These are phyloP conservation scores for Megaustenia siamemsis DNA, from an alignment of 2,888 invertebrate genomes.

Conservation along the genomic window DNA sequence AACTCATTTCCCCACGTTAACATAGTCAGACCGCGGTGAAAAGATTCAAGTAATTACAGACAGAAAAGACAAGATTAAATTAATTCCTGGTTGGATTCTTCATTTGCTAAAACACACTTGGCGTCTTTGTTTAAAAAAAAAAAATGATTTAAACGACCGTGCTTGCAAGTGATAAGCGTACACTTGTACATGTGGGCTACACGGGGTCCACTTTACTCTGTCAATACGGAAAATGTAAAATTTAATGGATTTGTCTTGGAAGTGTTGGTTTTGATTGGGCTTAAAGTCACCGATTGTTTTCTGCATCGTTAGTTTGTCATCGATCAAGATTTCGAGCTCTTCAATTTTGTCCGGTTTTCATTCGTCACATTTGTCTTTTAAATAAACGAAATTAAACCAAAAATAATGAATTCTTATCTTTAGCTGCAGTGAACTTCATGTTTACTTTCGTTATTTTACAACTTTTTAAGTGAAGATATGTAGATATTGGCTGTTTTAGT, in stretches of 20 bases:
- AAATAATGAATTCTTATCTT: not conserved
- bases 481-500: no score
- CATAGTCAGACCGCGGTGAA: not conserved
- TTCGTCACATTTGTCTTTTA: not conserved
- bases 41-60: not conserved
- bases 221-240: slow-evolving; percentile 25
- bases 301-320: not conserved
- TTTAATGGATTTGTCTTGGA: slow-evolving; percentile 31
- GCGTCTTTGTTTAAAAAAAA: not conserved
- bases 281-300: slow-evolving; percentile 21
- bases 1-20: not conserved
- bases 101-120: slow-evolving; percentile 26
- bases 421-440: no score
- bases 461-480: no score
- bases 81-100: not conserved
- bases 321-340: not conserved
- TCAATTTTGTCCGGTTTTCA: not conserved
- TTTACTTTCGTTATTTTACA: no score
- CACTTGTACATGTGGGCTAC: slow-evolving; percentile 1
- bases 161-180: slow-evolving; percentile 7
- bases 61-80: slow-evolving; percentile 10
- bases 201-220: not conserved
- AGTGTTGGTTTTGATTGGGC: not conserved
- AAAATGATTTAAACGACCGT: not conserved
- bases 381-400: not conserved